Conservation (phyloP, 1,140 invertebrate species). For the Monomorium pharaonis region DNA sequence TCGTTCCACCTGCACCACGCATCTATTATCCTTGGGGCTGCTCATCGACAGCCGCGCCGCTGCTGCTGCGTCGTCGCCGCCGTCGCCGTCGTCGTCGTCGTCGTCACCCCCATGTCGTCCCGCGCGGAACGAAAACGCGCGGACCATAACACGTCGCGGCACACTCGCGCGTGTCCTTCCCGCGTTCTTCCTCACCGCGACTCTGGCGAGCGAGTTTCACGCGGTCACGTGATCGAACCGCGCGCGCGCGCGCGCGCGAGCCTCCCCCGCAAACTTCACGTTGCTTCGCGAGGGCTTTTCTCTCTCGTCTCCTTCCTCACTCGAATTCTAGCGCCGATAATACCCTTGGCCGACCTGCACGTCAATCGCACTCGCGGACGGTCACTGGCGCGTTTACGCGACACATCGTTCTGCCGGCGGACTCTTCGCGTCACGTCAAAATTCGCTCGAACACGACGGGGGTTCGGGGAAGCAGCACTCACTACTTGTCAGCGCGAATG, state of each 20-base stretch:
- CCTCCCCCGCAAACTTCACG: conserved; percentile 52
- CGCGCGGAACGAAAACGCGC: conserved; percentile 68
- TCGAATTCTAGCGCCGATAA: not conserved
- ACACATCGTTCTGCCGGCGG: not conserved
- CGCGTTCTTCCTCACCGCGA: not conserved
- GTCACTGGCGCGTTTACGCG: not conserved
- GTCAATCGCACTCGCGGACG: not conserved
- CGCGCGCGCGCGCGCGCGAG: not conserved
- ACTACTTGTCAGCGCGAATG: not conserved
- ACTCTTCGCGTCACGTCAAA: not conserved
- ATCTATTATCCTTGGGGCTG: conserved; percentile 59
- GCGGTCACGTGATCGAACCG: conserved; percentile 16
- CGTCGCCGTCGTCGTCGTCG: no score
- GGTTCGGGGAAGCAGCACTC: no score
- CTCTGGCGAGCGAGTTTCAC: not conserved
- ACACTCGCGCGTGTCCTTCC: not conserved
- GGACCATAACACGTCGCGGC: conserved; percentile 76
- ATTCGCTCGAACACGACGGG: no score
- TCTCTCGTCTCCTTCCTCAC: not conserved
- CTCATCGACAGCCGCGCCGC: conserved; percentile 74
- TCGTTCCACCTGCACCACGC: conserved; percentile 37
- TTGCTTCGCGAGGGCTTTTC: not conserved
- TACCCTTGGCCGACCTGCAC: no score
- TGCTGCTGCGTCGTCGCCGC: conserved; percentile 72
- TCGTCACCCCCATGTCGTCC: conserved; percentile 70